These are phyloP conservation scores for Microctonus hyperodae DNA, from an alignment of 2,888 invertebrate genomes.

Conservation along the genomic window DNA sequence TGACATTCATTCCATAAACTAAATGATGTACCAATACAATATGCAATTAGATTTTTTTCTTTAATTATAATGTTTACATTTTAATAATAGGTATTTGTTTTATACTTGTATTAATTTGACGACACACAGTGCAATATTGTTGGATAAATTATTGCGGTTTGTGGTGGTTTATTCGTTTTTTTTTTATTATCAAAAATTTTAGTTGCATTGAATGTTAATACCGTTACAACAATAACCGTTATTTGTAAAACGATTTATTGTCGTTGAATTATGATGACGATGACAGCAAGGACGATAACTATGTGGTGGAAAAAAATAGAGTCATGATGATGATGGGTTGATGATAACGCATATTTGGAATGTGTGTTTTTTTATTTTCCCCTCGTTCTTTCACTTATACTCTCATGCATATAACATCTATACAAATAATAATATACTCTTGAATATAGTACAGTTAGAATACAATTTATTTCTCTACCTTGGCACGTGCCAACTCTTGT, in stretches of 20 bases:
- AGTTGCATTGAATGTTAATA: neutral
- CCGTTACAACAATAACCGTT: conserved; percentile 23
- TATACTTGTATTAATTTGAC: neutral
- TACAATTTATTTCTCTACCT: neutral
- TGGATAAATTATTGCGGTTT: neutral
- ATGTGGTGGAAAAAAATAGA: neutral
- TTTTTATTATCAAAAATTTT: neutral
- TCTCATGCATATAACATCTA: too few relatives aligned
- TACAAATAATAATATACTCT: too few relatives aligned
- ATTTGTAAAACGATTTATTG: conserved; percentile 16
- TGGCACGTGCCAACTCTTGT: conserved; percentile 1
- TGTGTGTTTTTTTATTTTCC: neutral
- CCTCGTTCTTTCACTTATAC: neutral
- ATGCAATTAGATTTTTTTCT: neutral
- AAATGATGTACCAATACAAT: neutral
- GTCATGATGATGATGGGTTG: conserved; percentile 15
- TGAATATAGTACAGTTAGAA: conserved; percentile 20
- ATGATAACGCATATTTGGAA: conserved; percentile 23
- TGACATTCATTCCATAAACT: neutral
- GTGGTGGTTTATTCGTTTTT: neutral
- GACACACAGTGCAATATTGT: neutral
- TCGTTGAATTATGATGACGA: neutral
- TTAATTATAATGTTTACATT: neutral
- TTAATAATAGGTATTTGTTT: too few relatives aligned
- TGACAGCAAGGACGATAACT: neutral